Base-by-base conservation (phyloP, 2,888 invertebrate species). In the Sericinus montela region DNA sequence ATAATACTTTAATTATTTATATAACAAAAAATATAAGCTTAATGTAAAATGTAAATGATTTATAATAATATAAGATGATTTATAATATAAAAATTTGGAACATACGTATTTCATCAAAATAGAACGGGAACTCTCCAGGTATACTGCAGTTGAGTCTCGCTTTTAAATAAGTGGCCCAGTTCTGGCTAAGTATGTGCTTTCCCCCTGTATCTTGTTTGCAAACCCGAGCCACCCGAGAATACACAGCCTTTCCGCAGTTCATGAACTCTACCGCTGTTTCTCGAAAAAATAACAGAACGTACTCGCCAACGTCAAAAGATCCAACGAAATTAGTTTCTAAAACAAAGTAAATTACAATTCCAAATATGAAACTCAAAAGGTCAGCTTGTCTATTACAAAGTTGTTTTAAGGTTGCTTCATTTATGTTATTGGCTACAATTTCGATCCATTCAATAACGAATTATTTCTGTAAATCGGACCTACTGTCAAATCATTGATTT, bases 51-150 rank as follows among this genome's bases (percentile, higher is more conserved):
- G 41, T 29, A 43, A 11, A 32, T 6, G 10, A 11, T 11, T 2
- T 30, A 30, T n/a, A 28, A 8, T 28, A 28, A 3, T 29, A 29
- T 25, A 1, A 11, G 11, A 13, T 32, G 3, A 44, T 41, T 37
- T 34, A 35, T 38, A 46, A 10, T 28, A 15, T 47, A 25, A 25
- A 1, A 2, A 35, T 45, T 39, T 52, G 9, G 13, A 48, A 90
- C 91, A 91, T 73, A 92, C 92, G 93, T 65, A 94, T 92, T 87
- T 93, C 93, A 75, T 94, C 92, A 75, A 94, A 94, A 75, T 93
- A 93, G 80, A 93, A 94, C 0, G 94, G 93, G 65, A 92, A 93
- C 63, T 93, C 93, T 60, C 93, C 93, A 30, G 93, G 93, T 68
- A 93, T 91, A 60, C 92, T 93, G 71, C 93, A 93, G 72, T 93